Evolutionary conservation across 1,140 invertebrate species (phyloP).

Genomic region (Drosophila kepulauana): DNA sequence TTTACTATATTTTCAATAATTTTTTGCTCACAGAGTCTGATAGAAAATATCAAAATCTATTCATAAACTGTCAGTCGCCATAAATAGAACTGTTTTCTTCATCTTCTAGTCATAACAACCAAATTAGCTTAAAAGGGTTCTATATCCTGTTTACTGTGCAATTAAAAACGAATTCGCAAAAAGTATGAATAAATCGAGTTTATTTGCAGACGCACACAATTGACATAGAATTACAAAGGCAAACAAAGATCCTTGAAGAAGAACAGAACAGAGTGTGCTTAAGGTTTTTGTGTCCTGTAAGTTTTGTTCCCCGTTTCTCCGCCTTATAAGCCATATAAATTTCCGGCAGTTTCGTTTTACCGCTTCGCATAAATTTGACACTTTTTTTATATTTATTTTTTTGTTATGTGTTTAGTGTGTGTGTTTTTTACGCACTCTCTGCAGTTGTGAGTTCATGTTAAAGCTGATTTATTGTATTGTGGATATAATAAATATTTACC

Average conservation of each 20-base stretch:
- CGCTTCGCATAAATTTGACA: constrained; percentile 75
- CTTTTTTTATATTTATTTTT: constrained; percentile 50
- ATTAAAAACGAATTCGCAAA: constrained; percentile 52
- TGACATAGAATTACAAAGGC: constrained; percentile 46
- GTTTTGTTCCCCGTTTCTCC: constrained; percentile 13
- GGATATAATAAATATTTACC: constrained; percentile 66
- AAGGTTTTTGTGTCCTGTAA: constrained; percentile 25
- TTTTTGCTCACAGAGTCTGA: too few species aligned
- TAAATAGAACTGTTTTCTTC: too few species aligned
- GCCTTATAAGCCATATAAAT: constrained; percentile 70
- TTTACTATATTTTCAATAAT: too few species aligned
- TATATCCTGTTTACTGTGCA: constrained; percentile 47
- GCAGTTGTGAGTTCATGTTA: constrained; percentile 49
- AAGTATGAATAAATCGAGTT: constrained; percentile 46
- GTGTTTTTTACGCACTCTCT: constrained; percentile 48
- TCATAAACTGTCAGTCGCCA: too few species aligned
- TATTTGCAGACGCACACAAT: constrained; percentile 39
- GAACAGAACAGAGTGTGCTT: constrained; percentile 16
- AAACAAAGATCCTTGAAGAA: constrained; percentile 67
- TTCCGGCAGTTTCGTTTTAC: constrained; percentile 67
- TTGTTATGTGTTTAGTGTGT: constrained; percentile 29
- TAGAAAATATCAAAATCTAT: too few species aligned
- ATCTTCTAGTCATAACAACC: background rate
- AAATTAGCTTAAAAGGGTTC: constrained; percentile 1
- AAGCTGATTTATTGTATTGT: constrained; percentile 58